These are phyloP conservation scores for Nomada fucata DNA, from an alignment of 2,888 invertebrate species.

Conservation along the genomic window DNA sequence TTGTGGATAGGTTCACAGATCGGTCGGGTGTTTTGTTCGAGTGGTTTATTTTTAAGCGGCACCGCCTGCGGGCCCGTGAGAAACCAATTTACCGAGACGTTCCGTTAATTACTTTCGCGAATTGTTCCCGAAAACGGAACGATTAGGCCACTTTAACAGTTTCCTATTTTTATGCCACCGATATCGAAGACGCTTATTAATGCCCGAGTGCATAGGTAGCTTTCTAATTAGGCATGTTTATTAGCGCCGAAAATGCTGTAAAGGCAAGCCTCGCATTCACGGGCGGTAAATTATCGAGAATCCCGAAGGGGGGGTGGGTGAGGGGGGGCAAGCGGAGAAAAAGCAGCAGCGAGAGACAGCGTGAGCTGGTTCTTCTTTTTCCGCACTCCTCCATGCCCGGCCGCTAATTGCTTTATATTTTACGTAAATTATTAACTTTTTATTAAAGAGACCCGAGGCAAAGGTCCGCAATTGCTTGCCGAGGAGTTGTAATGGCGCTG, in stretches of 20 bases:
- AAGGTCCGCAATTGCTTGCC: slow-evolving; percentile 61
- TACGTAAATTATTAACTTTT: slow-evolving; percentile 59
- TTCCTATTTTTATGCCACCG: too few species aligned
- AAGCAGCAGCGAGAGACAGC: slow-evolving; percentile 1
- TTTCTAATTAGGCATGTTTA: slow-evolving; percentile 51
- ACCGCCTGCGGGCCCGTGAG: too few species aligned
- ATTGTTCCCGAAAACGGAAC: too few species aligned
- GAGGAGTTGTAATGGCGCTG: slow-evolving; percentile 66
- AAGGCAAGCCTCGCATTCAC: slow-evolving; percentile 12
- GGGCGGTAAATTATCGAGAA: slow-evolving; percentile 29
- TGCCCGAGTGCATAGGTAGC: not conserved
- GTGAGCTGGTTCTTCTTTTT: not conserved
- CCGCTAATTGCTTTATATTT: slow-evolving; percentile 57
- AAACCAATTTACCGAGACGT: too few species aligned
- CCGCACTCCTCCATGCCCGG: not conserved
- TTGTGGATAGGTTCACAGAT: not conserved
- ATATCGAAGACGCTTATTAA: slow-evolving; percentile 16
- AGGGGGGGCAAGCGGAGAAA: not conserved
- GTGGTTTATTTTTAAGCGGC: too few species aligned
- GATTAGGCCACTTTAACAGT: too few species aligned
- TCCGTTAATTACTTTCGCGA: too few species aligned
- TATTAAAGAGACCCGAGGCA: slow-evolving; percentile 44
- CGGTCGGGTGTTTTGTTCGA: too few species aligned
- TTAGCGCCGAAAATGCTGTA: slow-evolving; percentile 18
- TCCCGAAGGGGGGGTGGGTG: slow-evolving; percentile 9